Conservation (phyloP, 2,888 invertebrate genomes). For the Periphyllus acericola region DNA sequence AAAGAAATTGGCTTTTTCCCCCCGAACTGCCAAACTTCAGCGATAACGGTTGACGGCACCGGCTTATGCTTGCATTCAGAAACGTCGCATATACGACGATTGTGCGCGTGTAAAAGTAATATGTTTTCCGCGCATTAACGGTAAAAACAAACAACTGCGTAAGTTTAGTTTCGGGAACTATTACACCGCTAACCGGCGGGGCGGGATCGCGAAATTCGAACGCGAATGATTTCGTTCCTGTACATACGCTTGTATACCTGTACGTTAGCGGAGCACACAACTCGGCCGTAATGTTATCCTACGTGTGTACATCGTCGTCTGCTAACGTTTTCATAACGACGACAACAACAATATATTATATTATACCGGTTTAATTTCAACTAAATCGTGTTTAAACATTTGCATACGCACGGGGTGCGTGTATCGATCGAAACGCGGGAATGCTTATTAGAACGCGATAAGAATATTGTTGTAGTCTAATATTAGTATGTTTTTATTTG, state of each 20-base stretch:
- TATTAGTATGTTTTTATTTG: neutral
- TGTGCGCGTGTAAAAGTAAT: neutral
- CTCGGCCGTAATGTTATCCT: neutral
- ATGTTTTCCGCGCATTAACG: neutral
- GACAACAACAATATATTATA: neutral
- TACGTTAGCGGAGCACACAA: neutral
- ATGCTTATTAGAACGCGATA: neutral
- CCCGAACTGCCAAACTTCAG: neutral
- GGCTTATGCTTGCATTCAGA: neutral
- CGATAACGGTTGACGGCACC: neutral
- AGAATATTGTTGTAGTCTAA: neutral
- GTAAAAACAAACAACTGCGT: neutral
- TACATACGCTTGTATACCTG: neutral
- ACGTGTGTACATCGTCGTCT: neutral
- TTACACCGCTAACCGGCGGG: neutral
- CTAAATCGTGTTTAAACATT: neutral
- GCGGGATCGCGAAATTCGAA: neutral
- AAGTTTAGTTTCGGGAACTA: neutral
- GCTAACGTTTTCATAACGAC: slow-evolving; percentile 21
- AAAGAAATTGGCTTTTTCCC: neutral
- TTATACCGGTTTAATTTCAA: neutral
- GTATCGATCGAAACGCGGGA: neutral
- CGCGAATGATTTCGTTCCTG: slow-evolving; percentile 4
- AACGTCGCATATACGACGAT: neutral
- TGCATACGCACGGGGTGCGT: neutral